Conservation (phyloP, 2,113 vertebrate species). For the Gadus chalcogrammus region DNA sequence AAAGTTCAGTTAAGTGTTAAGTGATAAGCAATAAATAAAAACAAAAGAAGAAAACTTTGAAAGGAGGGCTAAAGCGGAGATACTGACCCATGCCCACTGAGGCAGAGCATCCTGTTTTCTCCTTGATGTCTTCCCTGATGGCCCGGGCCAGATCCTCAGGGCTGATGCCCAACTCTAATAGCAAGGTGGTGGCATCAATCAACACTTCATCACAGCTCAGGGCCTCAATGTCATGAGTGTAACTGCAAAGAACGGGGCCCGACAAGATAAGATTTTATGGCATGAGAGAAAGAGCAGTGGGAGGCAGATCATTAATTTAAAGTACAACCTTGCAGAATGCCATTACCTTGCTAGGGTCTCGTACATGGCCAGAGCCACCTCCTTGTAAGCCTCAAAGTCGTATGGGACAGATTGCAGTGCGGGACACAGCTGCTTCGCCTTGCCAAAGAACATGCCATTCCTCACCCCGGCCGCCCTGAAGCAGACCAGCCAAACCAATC, state of each 20-base stretch:
- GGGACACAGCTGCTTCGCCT: slow-evolving; percentile 92
- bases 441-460: slow-evolving; percentile 97
- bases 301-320: not conserved
- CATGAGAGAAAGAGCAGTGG: not conserved
- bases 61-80: not conserved
- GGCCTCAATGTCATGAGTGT: slow-evolving; percentile 93
- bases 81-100: slow-evolving; percentile 94
- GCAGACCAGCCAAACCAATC: slow-evolving; percentile 19
- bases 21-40: not conserved
- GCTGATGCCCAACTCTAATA: slow-evolving; percentile 81
- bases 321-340: too few species aligned
- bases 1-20: slow-evolving; percentile 4
- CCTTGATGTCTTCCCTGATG: slow-evolving; percentile 86
- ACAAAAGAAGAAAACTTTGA: not conserved
- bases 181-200: slow-evolving; percentile 85
- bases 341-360: slow-evolving; percentile 90
- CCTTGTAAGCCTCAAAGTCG: slow-evolving; percentile 93
- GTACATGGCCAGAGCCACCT: slow-evolving; percentile 88
- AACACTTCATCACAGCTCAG: slow-evolving; percentile 97
- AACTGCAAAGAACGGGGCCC: slow-evolving; percentile 69
- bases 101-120: slow-evolving; percentile 87
- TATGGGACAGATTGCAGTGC: slow-evolving; percentile 87
- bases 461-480: slow-evolving; percentile 87
- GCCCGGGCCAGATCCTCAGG: slow-evolving; percentile 85
- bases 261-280: not conserved